Percentiles rank a stretch among this genome's conserved stretches.
Conservation (phyloP, 2,797 vertebrate species). For the Microtus obscurus region DNA sequence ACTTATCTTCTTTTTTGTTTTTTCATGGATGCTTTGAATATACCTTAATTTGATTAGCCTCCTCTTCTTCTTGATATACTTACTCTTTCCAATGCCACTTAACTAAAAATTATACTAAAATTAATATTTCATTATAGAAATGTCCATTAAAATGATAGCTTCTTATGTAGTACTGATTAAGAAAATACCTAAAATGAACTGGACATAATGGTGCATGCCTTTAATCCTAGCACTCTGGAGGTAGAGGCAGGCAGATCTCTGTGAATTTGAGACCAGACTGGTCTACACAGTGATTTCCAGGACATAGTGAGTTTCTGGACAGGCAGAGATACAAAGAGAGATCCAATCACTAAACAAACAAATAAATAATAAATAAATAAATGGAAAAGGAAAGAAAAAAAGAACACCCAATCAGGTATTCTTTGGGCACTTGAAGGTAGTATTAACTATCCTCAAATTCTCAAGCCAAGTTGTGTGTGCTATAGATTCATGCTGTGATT, state of each 20-base stretch:
- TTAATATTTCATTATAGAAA: neutral
- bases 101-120: conserved; percentile 20
- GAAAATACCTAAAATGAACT: neutral
- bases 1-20: neutral
- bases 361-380: neutral
- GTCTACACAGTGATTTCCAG: neutral
- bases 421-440: neutral
- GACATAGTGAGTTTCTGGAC: neutral
- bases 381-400: neutral
- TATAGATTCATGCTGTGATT: neutral
- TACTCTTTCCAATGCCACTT: neutral
- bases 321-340: neutral
- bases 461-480: neutral
- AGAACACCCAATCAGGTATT: neutral
- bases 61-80: neutral
- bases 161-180: neutral
- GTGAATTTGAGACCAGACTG: neutral
- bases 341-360: neutral
- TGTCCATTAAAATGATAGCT: neutral
- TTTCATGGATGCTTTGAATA: neutral
- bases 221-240: neutral
- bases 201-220: neutral
- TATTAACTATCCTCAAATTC: conserved; percentile 11
- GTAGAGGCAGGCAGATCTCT: neutral
- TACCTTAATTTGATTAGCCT: neutral